Base-by-base conservation (phyloP, 37 sponge, comb jelly and placozoan species). In the Trichoplax adhaerens region DNA sequence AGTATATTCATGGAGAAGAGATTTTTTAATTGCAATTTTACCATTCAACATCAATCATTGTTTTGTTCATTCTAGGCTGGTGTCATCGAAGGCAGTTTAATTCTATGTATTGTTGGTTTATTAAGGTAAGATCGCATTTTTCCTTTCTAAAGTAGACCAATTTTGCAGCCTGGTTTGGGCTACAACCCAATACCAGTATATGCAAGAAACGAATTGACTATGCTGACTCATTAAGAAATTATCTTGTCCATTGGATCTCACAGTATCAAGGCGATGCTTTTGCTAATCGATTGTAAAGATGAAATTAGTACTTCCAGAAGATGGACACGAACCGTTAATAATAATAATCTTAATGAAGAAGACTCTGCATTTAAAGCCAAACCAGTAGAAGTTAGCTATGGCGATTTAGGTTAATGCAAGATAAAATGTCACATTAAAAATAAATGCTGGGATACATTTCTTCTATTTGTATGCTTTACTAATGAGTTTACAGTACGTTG, bases 241-340 rank as follows among this genome's bases (percentile, higher is more conserved):
- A 74, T 5, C 72, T 51, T 51, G 29, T 77, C 48, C 6, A 7
- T 66, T 52, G 52, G 58, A 58, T 1, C 3, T 57, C 75, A 12
- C 83, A 92, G 93, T 82, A 79, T 86, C 5, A 87, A 85, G 62
- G 85, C 93, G 47, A 87, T 92, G 88, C 65, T 92, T 0, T 51
- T 92, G 7, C 81, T 92, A 54, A 79, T 92, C 0, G 88, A 92
- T 62, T 87, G 93, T 71, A 87, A 87, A 70, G 80, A 87, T 56
- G 81, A 81, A 66, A 81, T 92, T 1, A 7, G 83, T 47, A 6
- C 64, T 52, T 1, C 55, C 29, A 3, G 48, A 1, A 3, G 67
- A 72, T 65, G 74, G 74, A 68, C 58, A 50, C 46, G 52, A 47
- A 58, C 3, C 29, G 29, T 29, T 29, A 29, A 29, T 29, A 29